Percentiles rank a stretch among this genome's conserved stretches.
Conservation (phyloP, 2,888 invertebrate species). For the Drosophila buzzatii region DNA sequence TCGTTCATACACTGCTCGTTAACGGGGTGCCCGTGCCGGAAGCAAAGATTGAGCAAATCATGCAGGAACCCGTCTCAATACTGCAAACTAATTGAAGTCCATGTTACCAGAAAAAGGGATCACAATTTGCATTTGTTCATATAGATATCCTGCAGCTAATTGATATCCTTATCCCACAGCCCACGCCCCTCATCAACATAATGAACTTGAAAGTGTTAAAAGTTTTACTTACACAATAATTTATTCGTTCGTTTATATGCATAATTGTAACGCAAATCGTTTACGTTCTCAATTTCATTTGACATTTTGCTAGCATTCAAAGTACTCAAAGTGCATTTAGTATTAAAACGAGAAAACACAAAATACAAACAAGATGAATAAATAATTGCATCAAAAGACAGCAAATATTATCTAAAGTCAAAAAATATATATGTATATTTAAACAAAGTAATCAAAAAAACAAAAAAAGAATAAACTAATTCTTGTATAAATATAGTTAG, state of each 20-base stretch:
- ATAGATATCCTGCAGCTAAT: not conserved
- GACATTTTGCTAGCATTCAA: constrained; percentile 75
- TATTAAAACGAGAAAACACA: constrained; percentile 24
- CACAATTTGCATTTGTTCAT: constrained; percentile 47
- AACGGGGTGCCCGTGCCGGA: constrained; percentile 85
- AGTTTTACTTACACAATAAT: constrained; percentile 61
- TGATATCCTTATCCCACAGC: not conserved
- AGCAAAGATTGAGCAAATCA: constrained; percentile 82
- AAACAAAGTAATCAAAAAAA: constrained; percentile 20
- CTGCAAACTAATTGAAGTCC: constrained; percentile 65
- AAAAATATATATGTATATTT: constrained; percentile 20
- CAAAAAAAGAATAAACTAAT: constrained; percentile 5
- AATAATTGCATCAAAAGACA: constrained; percentile 40
- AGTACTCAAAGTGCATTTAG: constrained; percentile 56
- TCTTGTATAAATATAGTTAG: constrained; percentile 32
- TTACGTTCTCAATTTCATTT: constrained; percentile 70
- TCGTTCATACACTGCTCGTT: constrained; percentile 87
- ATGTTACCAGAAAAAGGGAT: not conserved
- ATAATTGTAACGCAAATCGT: constrained; percentile 72
- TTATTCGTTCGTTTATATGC: constrained; percentile 70
- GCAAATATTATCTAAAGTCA: constrained; percentile 19
- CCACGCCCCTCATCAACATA: not conserved
- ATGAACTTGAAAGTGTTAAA: constrained; percentile 9
- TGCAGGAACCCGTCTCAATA: constrained; percentile 82
- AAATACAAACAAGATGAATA: constrained; percentile 9